Percentiles rank a stretch among this genome's conserved stretches.
Conservation (phyloP, 2,113 vertebrate species). For the Neogobius melanostomus region DNA sequence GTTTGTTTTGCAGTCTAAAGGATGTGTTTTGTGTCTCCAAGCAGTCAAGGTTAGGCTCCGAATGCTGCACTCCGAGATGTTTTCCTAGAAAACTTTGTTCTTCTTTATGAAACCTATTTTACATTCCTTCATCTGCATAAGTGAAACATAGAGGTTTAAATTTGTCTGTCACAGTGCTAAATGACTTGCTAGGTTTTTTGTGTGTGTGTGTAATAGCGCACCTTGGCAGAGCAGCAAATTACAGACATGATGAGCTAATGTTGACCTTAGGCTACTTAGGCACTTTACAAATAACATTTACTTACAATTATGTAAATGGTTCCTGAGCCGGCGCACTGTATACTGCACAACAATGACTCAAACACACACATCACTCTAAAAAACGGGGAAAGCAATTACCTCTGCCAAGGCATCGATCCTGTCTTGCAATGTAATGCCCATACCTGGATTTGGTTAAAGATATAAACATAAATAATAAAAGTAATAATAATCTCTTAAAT, state of each 20-base stretch:
- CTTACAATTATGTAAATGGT: conserved; percentile 40
- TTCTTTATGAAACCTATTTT: conserved; percentile 38
- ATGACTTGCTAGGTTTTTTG: conserved; percentile 27
- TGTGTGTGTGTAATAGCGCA: conserved; percentile 2
- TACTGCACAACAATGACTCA: conserved; percentile 4
- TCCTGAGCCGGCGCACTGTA: conserved; percentile 12
- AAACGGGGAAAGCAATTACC: neutral
- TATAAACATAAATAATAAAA: neutral
- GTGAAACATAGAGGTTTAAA: conserved; percentile 21
- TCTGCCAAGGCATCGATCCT: neutral
- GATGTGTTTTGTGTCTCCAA: conserved; percentile 65
- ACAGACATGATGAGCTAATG: conserved; percentile 37
- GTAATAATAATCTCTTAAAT: too few species aligned
- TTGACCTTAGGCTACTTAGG: conserved; percentile 45
- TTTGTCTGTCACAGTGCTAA: conserved; percentile 42
- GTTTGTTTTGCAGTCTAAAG: conserved; percentile 64
- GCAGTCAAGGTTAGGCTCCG: conserved; percentile 53
- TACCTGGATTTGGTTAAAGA: neutral
- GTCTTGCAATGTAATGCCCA: neutral
- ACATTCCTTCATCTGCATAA: conserved; percentile 11
- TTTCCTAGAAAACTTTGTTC: conserved; percentile 45
- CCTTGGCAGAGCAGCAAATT: conserved; percentile 30
- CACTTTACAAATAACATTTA: conserved; percentile 41
- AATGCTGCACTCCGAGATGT: conserved; percentile 38
- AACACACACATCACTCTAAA: neutral